These are phyloP conservation scores for Erebia aethiops DNA, from an alignment of 2,888 invertebrate species.

Conservation along the genomic window DNA sequence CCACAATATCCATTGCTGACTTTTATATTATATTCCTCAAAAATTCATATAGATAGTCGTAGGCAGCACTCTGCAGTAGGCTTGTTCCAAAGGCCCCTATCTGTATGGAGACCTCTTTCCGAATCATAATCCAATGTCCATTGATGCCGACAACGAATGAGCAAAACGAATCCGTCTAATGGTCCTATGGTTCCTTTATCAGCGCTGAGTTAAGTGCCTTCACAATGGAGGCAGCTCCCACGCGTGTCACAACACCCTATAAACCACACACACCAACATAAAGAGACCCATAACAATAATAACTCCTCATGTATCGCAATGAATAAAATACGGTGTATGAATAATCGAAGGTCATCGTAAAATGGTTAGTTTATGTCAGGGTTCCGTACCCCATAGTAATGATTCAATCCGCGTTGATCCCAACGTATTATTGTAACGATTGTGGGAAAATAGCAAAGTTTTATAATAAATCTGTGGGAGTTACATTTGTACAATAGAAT, in stretches of 20 bases:
- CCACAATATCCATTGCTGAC: too few relatives aligned
- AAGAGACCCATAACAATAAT: slow-evolving; percentile 42
- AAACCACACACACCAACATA: slow-evolving; percentile 50
- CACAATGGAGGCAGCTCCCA: slow-evolving; percentile 79
- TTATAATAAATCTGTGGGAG: slow-evolving; percentile 80
- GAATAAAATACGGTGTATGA: slow-evolving; percentile 17
- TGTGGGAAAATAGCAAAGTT: slow-evolving; percentile 79
- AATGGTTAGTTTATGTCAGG: slow-evolving; percentile 51
- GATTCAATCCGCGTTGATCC: slow-evolving; percentile 73
- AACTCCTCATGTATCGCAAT: slow-evolving; percentile 17
- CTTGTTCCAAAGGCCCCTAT: slow-evolving; percentile 53
- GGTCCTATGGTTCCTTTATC: slow-evolving; percentile 79
- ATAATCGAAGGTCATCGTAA: slow-evolving; percentile 48
- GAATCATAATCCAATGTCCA: slow-evolving; percentile 78
- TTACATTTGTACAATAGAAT: slow-evolving; percentile 62
- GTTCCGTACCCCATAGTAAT: slow-evolving; percentile 63
- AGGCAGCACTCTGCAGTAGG: slow-evolving; percentile 46
- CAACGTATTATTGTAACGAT: slow-evolving; percentile 66
- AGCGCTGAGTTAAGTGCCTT: slow-evolving; percentile 74
- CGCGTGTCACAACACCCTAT: slow-evolving; percentile 81
- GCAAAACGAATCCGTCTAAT: slow-evolving; percentile 80
- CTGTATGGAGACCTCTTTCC: slow-evolving; percentile 59
- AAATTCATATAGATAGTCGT: neutral
- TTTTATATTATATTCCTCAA: too few relatives aligned
- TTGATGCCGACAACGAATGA: slow-evolving; percentile 76